phyloP scores from a whole-genome alignment of 2,113 vertebrate species.

The Catagonus wagneri region DNA sequence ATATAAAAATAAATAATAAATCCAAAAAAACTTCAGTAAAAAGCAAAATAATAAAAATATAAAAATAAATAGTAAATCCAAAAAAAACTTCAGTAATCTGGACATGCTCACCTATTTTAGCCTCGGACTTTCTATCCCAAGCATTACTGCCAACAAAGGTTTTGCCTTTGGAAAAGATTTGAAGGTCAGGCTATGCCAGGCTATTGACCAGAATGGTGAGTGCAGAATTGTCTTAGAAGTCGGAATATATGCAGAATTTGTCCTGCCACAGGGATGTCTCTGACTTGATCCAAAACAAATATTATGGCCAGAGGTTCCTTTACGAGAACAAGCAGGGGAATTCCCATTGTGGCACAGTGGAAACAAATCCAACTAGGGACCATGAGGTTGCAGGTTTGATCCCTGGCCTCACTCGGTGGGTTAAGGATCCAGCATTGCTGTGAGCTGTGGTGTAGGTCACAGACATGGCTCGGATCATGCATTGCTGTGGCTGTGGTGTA shows the following conservation, averaged over 20 bases:
- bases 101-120: not conserved
- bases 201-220: not conserved
- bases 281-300: constrained; percentile 12
- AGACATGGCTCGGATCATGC: no score
- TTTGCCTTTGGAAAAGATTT: not conserved
- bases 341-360: no score
- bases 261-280: not conserved
- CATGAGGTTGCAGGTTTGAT: no score
- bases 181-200: not conserved
- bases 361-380: no score
- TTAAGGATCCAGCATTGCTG: no score
- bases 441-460: no score
- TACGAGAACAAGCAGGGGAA: not conserved
- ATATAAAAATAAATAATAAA: not conserved
- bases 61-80: not conserved
- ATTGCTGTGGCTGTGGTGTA: no score
- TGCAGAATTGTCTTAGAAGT: rapidly evolving
- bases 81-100: not conserved
- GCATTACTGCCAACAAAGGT: not conserved
- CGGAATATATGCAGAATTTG: not conserved
- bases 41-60: no score
- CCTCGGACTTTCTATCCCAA: not conserved
- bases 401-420: no score
- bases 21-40: not conserved
- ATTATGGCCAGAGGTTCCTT: not conserved